Evolutionary conservation across 2,797 vertebrate genomes (phyloP), one percentile per base, ranked within the genome.

Genomic region (Sebastes nivosus): DNA sequence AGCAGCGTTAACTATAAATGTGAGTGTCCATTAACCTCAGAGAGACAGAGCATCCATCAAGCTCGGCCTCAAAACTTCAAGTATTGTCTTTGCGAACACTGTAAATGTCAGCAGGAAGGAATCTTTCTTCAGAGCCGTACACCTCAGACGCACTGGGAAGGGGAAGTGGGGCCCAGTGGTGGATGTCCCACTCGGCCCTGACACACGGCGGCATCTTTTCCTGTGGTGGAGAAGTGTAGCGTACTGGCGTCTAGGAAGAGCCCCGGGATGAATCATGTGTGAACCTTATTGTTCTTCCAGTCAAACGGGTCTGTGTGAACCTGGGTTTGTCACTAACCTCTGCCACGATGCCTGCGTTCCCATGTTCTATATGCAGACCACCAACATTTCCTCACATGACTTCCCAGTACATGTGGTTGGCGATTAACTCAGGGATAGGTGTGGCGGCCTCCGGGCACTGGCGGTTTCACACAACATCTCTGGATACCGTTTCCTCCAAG

Each of bases 201-300:
- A 86, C 83, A 74, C 63, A 24, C 59, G 67, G 66, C 82, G 38
- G 78, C 89, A 79, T 85, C 87, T 87, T 85, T 93, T 93, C 87
- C 92, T 88, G 82, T 54, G 57, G 72, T 34, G 85, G 79, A 70
- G 68, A 72, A n/a, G 67, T 29, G 72, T 55, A 66, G 69, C 57
- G 8, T 5, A 25, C 61, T 92, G 90, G 91, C 87, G 92, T 94
- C 92, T 32, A 83, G 91, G 89, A 94, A 92, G 90, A 88, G 87
- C 87, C 85, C 79, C 0, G 22, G 82, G 83, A 94, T 94, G 91
- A 94, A 93, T 95, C 84, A 93, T 90, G 89, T 32, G 75, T 93
- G 91, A 94, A 94, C 93, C 63, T 87, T 78, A 95, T 95, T 95
- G 95, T 95, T 95, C 90, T 92, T 73, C 60, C 86, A 87, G 92